Base-by-base conservation (phyloP, 2,888 invertebrate species). In the Drosophila setosimentum region DNA sequence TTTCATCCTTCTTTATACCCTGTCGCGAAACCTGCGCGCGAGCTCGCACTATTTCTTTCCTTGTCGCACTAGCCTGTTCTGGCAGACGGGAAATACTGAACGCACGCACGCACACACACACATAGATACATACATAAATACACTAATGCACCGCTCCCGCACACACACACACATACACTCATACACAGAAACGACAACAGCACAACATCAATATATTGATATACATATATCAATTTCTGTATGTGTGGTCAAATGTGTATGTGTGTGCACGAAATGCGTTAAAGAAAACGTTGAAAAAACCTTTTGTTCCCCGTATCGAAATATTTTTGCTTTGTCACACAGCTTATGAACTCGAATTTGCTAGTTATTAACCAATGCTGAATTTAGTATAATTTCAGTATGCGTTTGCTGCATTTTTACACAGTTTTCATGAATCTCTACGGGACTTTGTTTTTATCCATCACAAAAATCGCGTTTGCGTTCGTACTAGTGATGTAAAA, bases 391-490 rank as follows among this genome's bases (percentile, higher is more conserved):
- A 51, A 67, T 72, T 87, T 75, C 18, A 29, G 35, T 53, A 64
- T 74, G 68, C 66, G 59, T 65, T 78, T 58, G 74, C 74, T 78
- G 79, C 82, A 82, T 78, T 82, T 82, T 79, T 79, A 82, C 73
- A 82, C 66, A 79, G 80, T 80, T 80, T 79, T 75, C 57, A 65
- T 71, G 51, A 74, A 61, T 71, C 85, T 73, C 40, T 74, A 83
- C 87, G 88, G 87, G 79, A 68, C 85, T 89, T 89, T 89, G 90
- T 83, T 83, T 87, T 83, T 89, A 87, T 80, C 87, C 82, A 83
- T 83, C 87, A 80, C 82, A 79, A 82, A 79, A 79, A 73, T 79
- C 82, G 79, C 82, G 79, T 73, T 83, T 66, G 58, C 73, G 78
- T 82, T 78, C 78, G 57, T 66, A 71, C 78, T 72, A 78, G 76